phyloP scores from a whole-genome alignment of 2,888 invertebrate genomes.

The Tipula unca region DNA sequence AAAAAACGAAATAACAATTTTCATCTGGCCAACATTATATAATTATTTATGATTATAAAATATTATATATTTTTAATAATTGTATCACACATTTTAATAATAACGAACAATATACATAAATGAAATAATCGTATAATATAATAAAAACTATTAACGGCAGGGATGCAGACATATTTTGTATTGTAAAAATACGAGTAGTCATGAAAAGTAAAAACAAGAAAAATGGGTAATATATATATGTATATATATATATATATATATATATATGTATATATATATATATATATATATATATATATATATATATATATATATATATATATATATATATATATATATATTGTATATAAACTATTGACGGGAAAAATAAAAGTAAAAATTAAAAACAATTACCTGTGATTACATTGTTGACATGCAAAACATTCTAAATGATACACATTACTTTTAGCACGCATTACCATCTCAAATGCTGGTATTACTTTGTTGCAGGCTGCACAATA shows the following conservation, averaged over 20 bases:
- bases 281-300: too few relatives aligned
- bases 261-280: too few relatives aligned
- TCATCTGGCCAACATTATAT: not conserved
- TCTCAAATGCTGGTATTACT: conserved; percentile 89
- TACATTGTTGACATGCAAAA: conserved; percentile 90
- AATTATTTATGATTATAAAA: not conserved
- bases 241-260: too few relatives aligned
- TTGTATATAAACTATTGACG: not conserved
- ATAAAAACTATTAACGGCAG: not conserved
- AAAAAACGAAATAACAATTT: not conserved
- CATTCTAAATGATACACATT: conserved; percentile 92
- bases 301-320: too few relatives aligned
- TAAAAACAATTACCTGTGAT: conserved; percentile 63
- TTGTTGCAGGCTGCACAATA: conserved; percentile 88
- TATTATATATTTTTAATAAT: not conserved
- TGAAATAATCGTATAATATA: not conserved
- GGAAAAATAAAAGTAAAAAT: not conserved
- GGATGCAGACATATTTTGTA: not conserved
- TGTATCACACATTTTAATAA: not conserved
- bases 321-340: too few relatives aligned
- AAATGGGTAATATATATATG: not conserved
- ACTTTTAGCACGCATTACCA: conserved; percentile 89
- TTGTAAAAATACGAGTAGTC: not conserved
- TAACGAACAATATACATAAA: not conserved
- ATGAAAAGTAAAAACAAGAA: not conserved